These are phyloP conservation scores for Albula glossodonta DNA, from an alignment of 2,113 vertebrate species.

Conservation along the genomic window DNA sequence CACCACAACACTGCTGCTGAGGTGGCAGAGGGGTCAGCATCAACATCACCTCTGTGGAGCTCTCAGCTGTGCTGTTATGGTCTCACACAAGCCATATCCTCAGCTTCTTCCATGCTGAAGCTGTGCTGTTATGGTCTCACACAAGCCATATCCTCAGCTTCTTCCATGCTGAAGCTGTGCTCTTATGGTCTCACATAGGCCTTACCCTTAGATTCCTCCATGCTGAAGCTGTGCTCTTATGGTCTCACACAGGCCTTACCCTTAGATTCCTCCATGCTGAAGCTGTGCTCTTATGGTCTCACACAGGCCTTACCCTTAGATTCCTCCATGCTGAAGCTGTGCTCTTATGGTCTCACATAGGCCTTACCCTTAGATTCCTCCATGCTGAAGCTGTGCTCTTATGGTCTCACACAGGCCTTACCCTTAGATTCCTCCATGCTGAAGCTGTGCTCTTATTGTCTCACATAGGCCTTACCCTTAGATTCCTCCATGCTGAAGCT, in stretches of 20 bases:
- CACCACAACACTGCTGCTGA: not conserved
- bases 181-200: too few species aligned
- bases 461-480: not conserved
- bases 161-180: not conserved
- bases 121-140: not conserved
- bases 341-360: too few species aligned
- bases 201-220: not conserved
- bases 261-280: not conserved
- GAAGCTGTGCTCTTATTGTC: not conserved
- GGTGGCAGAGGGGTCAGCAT: not conserved
- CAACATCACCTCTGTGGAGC: not conserved
- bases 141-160: not conserved
- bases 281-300: not conserved
- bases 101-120: not conserved
- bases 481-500: not conserved
- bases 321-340: not conserved
- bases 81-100: too few species aligned
- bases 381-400: not conserved
- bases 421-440: not conserved
- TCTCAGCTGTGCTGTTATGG: too few species aligned
- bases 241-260: too few species aligned
- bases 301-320: not conserved
- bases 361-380: not conserved
- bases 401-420: too few species aligned
- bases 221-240: not conserved